Base-by-base conservation (phyloP, 2,888 invertebrate species). In the Amitus sp. region DNA sequence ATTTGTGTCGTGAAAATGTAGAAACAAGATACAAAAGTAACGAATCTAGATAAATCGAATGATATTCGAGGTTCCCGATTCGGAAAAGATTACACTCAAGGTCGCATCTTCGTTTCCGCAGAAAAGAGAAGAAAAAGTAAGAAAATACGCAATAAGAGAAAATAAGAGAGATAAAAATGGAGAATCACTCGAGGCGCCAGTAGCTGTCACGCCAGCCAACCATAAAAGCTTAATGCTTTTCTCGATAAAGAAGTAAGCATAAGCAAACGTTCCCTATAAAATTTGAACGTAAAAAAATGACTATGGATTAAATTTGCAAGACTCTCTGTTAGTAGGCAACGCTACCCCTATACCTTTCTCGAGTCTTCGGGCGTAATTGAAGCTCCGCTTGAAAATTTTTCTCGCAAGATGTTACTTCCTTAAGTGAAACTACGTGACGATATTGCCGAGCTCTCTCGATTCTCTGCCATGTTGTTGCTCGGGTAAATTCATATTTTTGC, bases 181-280 rank as follows among this genome's bases (percentile, higher is more conserved):
- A 30, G 10, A n/a, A n/a, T n/a, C n/a, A n/a, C 30, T 9, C 30
- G 30, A 30, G 30, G 30, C 30, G 30, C 6, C 27, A 27, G 27
- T 27, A 27, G 27, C 27, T n/a, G n/a, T n/a, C n/a, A n/a, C n/a
- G n/a, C n/a, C n/a, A n/a, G 23, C 23, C 30, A 30, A 30, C 10
- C 10, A 30, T 30, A 30, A n/a, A 30, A 30, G 30, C 30, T 30
- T 30, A 7, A 6, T 10, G n/a, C 30, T 30, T n/a, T 9, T 30
- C n/a, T 30, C 10, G 10, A 10, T 30, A 39, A 39, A 17, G 39
- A 13, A 39, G 39, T 39, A 39, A 39, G 15, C 39, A 39, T 39
- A 39, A 39, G 39, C 39, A 39, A 39, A 39, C 39, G 12, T 13
- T 39, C 17, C 4, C 15, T 13, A 18, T 39, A 10, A 39, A 39